Conservation (phyloP, 2,113 vertebrate species). For the Suricata suricatta region DNA sequence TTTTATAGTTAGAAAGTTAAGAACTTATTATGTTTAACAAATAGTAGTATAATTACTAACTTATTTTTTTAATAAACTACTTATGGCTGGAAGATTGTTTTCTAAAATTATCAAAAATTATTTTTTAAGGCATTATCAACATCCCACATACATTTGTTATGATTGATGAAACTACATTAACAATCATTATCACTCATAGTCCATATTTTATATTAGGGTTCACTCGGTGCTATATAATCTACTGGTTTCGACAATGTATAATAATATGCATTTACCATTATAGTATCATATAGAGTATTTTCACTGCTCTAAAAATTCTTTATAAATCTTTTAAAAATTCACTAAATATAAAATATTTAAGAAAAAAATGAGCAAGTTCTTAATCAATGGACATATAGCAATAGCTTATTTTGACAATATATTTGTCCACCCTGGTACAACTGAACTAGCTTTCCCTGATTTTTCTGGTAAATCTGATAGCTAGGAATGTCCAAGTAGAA, state of each 20-base stretch:
- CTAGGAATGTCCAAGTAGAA: rapidly evolving
- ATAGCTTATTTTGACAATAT: not conserved
- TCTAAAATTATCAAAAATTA: not conserved
- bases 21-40: not conserved
- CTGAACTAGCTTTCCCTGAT: not conserved
- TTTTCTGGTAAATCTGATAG: not conserved
- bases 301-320: not conserved
- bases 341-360: not conserved
- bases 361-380: not conserved
- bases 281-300: not conserved
- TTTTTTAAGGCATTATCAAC: not conserved
- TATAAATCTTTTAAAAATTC: not conserved
- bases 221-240: not conserved
- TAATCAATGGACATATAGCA: not conserved
- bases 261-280: not conserved
- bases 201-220: not conserved
- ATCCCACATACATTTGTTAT: not conserved
- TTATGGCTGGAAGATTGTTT: not conserved
- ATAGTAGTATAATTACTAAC: not conserved
- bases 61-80: not conserved
- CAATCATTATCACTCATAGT: not conserved
- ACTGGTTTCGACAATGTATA: not conserved
- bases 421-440: not conserved
- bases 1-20: not conserved
- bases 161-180: not conserved